Evolutionary conservation across 2,797 vertebrate genomes (phyloP), one percentile per base, ranked within the genome.

Genomic region (Thalassophryne amazonica): DNA sequence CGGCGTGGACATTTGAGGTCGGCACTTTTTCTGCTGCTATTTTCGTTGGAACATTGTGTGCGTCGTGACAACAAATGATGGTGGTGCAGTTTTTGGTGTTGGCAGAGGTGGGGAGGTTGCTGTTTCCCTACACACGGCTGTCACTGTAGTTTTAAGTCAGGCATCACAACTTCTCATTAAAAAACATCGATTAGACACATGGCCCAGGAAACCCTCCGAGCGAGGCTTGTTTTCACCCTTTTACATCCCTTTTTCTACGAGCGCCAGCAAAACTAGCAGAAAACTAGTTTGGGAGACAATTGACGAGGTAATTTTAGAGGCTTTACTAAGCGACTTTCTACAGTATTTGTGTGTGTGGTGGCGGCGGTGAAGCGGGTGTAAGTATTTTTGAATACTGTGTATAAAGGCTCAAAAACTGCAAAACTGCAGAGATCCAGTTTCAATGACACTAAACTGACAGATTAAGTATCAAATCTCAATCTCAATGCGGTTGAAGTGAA

Each of bases 291-390:
- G 46, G 32, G 64, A 25, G 27, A 16, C 25, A 57, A 85, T 65
- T 83, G 79, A 87, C 81, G 81, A 74, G 71, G 72, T 76, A 66
- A 83, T 86, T 86, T 85, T 65, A 80, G 73, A 76, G 63, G 72
- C 67, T 68, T 45, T 35, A 27, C 63, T 43, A 33, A 64, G 52
- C 51, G 40, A 59, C 59, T 65, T 66, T 66, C 32, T 43, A 60
- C 54, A 45, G 37, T 39, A 73, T n/a, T n/a, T n/a, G n/a, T n/a
- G n/a, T n/a, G n/a, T n/a, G n/a, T n/a, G n/a, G n/a, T n/a, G n/a
- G n/a, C n/a, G n/a, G n/a, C n/a, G n/a, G n/a, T n/a, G n/a, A n/a
- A n/a, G n/a, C n/a, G n/a, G n/a, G n/a, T n/a, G n/a, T n/a, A n/a
- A n/a, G n/a, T n/a, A n/a, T n/a, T n/a, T n/a, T n/a, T n/a, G n/a